Base-by-base conservation (phyloP, 2,888 invertebrate species). In the Vanessa cardui region DNA sequence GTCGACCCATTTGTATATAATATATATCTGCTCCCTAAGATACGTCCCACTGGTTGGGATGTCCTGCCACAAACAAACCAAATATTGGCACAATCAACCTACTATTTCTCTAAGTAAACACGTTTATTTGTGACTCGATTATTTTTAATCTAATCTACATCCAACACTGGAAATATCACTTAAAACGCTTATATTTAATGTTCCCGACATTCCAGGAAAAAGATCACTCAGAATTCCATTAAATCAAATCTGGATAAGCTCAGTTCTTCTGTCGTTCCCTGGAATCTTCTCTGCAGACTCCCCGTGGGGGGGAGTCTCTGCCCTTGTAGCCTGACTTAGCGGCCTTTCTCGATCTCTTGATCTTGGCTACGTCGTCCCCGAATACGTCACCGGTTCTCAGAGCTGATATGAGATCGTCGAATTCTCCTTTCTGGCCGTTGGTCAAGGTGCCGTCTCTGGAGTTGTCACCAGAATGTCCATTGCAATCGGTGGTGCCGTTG, bases 321-420 rank as follows among this genome's bases (percentile, higher is more conserved):
- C 93, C 93, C 71, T 91, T 93, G 39, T 87, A 85, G 20, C 80
- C 83, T 26, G 86, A 79, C 75, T 92, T 93, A n/a, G 91, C 87
- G 0, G 91, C 81, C 74, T 93, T 93, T 46, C 92, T 79, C 0
- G 93, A 89, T 44, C 93, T 77, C 70, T 93, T 93, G 77, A 98
- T 97, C 89, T 98, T 98, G 64, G 98, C 98, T 79, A 98, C 97
- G 83, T 98, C 98, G 82, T 98, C 98, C 0, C 98, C 98, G 81
- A 98, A 99, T 0, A 98, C 98, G 80, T 98, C 98, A 0, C 99
- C 99, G 0, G 99, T 98, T 69, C 98, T 91, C 62, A 99, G 87
- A 0, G 99, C 99, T 0, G 98, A 98, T 83, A 99, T 99, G 76
- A 99, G 94, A 88, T 99, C 99, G 82, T 99, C 99, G 87, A 99